phyloP scores from a whole-genome alignment of 2,113 vertebrate genomes.

The Oreotragus oreotragus region DNA sequence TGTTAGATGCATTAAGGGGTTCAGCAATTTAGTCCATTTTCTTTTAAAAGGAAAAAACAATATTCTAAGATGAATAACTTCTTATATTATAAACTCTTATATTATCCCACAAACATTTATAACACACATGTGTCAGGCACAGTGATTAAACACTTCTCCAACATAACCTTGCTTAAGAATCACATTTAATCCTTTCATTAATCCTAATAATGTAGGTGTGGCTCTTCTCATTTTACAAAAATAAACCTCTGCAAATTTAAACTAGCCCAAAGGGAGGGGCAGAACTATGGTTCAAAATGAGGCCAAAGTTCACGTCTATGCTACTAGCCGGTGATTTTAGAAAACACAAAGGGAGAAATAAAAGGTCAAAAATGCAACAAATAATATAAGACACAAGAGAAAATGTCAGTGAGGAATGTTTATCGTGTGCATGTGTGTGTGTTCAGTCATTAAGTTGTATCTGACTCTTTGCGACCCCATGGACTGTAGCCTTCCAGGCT shows the following conservation, averaged over 20 bases:
- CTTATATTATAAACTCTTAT: not conserved
- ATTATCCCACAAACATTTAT: not conserved
- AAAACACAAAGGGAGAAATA: not conserved
- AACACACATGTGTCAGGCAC: not conserved
- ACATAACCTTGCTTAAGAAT: not conserved
- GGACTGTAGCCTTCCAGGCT: not conserved
- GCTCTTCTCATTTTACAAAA: not conserved
- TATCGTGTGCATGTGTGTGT: not conserved
- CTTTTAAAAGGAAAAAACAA: not conserved
- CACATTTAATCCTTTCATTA: not conserved
- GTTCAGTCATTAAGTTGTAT: not conserved
- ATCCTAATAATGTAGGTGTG: not conserved
- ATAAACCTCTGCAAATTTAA: not conserved
- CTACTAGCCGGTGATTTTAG: not conserved
- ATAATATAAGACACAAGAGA: not conserved
- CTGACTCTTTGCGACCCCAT: not conserved
- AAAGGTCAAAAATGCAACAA: not conserved
- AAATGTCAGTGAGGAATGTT: not conserved
- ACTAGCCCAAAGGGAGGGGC: not conserved
- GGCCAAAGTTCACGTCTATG: not conserved
- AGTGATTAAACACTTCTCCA: not conserved
- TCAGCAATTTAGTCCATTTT: not conserved
- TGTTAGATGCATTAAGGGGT: not conserved
- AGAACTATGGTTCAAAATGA: not conserved
- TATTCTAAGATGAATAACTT: not conserved